These are phyloP conservation scores for Protonemura montana DNA, from an alignment of 2,888 invertebrate genomes.

Conservation along the genomic window DNA sequence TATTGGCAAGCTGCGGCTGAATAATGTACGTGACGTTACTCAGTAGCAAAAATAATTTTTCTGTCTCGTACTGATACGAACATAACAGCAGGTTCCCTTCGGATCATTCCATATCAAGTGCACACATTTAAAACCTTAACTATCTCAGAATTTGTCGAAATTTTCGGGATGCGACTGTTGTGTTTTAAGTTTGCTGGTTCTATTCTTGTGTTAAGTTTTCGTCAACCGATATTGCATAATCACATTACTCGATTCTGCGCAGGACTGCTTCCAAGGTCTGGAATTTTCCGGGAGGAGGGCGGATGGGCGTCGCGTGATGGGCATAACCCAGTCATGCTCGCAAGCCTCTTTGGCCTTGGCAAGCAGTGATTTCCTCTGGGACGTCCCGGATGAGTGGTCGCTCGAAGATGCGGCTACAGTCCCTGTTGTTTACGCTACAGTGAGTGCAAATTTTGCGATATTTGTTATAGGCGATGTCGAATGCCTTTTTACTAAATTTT, in stretches of 20 bases:
- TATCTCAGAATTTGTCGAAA: too few species aligned
- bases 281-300: conserved; percentile 64
- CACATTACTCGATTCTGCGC: neutral
- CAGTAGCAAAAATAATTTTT: too few species aligned
- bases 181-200: too few species aligned
- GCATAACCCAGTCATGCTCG: conserved; percentile 58
- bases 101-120: too few species aligned
- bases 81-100: too few species aligned
- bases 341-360: conserved; percentile 63
- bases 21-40: conserved; percentile 78
- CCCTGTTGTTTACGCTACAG: conserved; percentile 70
- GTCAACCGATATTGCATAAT: neutral
- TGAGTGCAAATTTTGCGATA: conserved; percentile 50
- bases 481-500: too few species aligned
- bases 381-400: conserved; percentile 67
- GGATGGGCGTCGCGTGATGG: conserved; percentile 60
- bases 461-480: too few species aligned
- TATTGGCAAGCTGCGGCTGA: conserved; percentile 70
- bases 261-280: conserved; percentile 67
- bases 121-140: neutral
- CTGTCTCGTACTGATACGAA: conserved; percentile 60
- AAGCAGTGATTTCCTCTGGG: conserved; percentile 62
- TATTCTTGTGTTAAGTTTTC: too few species aligned
- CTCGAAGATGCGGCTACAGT: conserved; percentile 72
- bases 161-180: too few species aligned